Base-by-base conservation (phyloP, 2,113 vertebrate species). In the Lampris incognitus region DNA sequence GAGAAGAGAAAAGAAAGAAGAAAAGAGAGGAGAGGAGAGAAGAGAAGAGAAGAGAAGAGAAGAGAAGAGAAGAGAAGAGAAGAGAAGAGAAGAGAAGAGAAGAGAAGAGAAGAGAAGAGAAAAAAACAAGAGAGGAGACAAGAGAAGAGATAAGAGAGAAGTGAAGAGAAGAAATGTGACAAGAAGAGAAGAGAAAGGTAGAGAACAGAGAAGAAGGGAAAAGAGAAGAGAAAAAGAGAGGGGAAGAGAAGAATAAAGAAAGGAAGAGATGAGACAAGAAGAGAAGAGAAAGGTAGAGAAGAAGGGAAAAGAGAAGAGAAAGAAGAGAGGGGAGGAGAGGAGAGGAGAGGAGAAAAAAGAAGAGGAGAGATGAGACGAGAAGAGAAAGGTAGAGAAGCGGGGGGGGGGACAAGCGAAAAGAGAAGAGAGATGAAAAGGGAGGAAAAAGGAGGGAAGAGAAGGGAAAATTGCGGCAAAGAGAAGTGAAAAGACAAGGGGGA, bases 71-170 rank as follows among this genome's bases (percentile, higher is more conserved):
- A 36, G 36, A 10, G 44, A 5, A 59, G 48, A 69, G 9, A 64
- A 64, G 55, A 10, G 38, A 46, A 0, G 42, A 61, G 62, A 39
- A 55, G 39, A 68, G 72, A 85, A 6, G 78, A 40, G 40, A 40
- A 54, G 44, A 51, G 40, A 7, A n/a, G 39, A 24, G 44, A 62
- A 36, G 36, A 24, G 78, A 48, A 9, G n/a, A n/a, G n/a, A n/a
- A n/a, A n/a, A n/a, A n/a, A n/a, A n/a, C n/a, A 10, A 51, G 36
- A 41, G 38, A 10, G 56, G 50, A 40, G 66, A 24, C 0, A 24
- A 24, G 24, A 24, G 24, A 24, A 24, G 24, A 24, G 11, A 11
- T 38, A 61, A 39, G 13, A 11, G 58, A 11, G 58, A 8, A 5
- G 9, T 4, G 57, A 60, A 9, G 58, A 42, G 58, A 6, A 1